Conservation (phyloP, 2,113 vertebrate genomes). For the Syngnathus typhle region DNA sequence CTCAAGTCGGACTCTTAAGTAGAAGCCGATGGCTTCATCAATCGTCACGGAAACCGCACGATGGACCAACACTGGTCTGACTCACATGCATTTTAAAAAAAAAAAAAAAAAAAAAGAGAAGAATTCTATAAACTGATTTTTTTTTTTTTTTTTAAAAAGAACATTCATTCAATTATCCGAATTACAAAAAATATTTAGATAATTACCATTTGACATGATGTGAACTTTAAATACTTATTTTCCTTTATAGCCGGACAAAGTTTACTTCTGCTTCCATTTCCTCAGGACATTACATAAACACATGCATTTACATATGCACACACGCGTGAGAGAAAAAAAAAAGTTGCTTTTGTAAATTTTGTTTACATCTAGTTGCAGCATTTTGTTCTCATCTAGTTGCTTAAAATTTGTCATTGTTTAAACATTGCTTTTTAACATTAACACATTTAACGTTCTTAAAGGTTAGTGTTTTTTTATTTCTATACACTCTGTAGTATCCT, state of each 20-base stretch:
- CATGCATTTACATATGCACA: background rate
- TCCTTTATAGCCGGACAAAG: slow-evolving; percentile 6
- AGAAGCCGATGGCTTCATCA: background rate
- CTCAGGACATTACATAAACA: background rate
- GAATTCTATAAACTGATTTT: too few species aligned
- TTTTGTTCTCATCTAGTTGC: background rate
- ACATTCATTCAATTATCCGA: background rate
- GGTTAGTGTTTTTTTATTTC: background rate
- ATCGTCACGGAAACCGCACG: background rate
- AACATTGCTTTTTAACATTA: background rate
- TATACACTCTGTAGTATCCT: background rate
- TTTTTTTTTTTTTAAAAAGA: too few species aligned
- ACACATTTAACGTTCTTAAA: background rate
- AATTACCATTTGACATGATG: background rate
- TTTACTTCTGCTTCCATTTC: slow-evolving; percentile 47
- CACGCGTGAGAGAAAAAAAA: background rate
- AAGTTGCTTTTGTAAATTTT: background rate
- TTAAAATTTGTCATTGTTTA: background rate
- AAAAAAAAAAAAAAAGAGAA: background rate
- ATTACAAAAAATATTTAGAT: background rate
- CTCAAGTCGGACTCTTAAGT: background rate
- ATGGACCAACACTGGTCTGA: background rate
- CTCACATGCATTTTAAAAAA: background rate
- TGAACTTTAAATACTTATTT: background rate
- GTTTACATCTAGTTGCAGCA: background rate